These are phyloP conservation scores for Corythoichthys haematopterus DNA, from an alignment of 2,113 vertebrate species.

Conservation along the genomic window DNA sequence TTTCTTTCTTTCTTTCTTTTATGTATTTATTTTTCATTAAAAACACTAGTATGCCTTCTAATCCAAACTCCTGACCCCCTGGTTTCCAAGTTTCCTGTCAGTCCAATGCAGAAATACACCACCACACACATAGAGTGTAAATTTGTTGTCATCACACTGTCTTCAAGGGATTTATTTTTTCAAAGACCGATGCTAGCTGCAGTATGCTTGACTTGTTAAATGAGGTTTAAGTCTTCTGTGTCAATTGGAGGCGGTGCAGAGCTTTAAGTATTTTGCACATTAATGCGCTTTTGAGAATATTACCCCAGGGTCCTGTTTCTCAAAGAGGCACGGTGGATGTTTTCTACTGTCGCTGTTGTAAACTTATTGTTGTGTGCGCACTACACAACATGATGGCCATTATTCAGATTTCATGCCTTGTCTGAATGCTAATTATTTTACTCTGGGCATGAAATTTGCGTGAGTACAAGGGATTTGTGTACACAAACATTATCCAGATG, in stretches of 20 bases:
- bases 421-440: constrained; percentile 77
- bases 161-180: constrained; percentile 62
- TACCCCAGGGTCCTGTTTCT: constrained; percentile 69
- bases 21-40: constrained; percentile 27
- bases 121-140: constrained; percentile 2
- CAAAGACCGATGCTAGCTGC: constrained; percentile 53
- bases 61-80: constrained; percentile 42
- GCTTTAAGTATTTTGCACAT: constrained; percentile 77
- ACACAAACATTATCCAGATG: constrained; percentile 72
- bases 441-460: constrained; percentile 70
- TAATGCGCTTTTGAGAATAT: constrained; percentile 75
- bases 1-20: not conserved
- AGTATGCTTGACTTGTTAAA: constrained; percentile 72
- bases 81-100: constrained; percentile 47
- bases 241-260: constrained; percentile 74
- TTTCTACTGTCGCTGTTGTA: constrained; percentile 61
- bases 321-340: constrained; percentile 52
- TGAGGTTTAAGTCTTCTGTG: constrained; percentile 74
- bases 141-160: constrained; percentile 43
- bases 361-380: constrained; percentile 61
- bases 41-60: constrained; percentile 48
- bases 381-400: constrained; percentile 61
- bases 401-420: constrained; percentile 78
- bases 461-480: constrained; percentile 75
- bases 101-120: constrained; percentile 21